Evolutionary conservation across 2,797 vertebrate species (phyloP), one percentile per base, ranked within the genome.

Genomic region (Coregonus ussuriensis): DNA sequence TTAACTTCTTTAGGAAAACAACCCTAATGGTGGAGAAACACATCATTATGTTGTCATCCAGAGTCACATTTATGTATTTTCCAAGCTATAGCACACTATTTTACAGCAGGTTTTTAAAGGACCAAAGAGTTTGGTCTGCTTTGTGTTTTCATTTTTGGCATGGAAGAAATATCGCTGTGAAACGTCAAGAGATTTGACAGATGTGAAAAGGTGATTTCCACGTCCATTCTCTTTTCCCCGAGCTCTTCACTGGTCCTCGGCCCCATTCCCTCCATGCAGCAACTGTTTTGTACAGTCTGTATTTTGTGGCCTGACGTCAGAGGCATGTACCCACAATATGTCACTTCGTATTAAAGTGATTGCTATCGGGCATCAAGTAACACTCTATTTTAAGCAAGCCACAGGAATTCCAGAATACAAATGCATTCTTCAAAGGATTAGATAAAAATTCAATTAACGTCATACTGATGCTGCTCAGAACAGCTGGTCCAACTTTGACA

Each of bases 401-500:
- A 25, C 86, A 90, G 88, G 80, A 93, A 94, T 94, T 93, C 88
- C 86, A 83, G 83, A 82, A 91, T 94, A 93, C 86, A 91, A 93
- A 93, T 85, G 84, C 87, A 91, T 85, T 95, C 93, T 94, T 92
- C 72, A 89, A 88, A 93, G 90, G 91, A 94, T 95, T 94, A 91
- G 88, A 81, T 92, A 91, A 87, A 94, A 93, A 94, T 92, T 91
- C 80, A 83, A 90, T 91, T 94, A 82, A 90, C 91, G 90, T 93
- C 89, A 84, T 86, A 84, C 88, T 84, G 88, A 89, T 91, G 87
- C 91, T 84, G 88, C 83, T 83, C 59, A 75, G 86, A 93, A 89
- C 93, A 95, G 93, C 94, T 95, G 93, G 80, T 93, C 81, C 82
- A 88, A 88, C 89, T 88, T 91, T 94, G 93, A 94, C 93, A 90